Conservation (phyloP, 2,888 invertebrate species). For the Odontocolon sp. region DNA sequence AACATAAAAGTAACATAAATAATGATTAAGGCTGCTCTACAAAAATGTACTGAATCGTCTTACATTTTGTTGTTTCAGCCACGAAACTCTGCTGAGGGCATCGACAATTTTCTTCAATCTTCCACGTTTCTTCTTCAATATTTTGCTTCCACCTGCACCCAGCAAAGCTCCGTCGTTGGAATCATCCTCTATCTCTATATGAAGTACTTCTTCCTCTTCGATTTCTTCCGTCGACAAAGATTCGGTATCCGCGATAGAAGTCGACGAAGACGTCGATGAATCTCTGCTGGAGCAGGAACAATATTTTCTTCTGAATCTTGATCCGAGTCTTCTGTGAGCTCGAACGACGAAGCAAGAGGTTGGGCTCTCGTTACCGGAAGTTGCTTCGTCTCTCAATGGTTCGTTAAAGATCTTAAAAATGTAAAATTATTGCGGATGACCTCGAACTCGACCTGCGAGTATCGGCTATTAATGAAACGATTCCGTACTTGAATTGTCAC, state of each 20-base stretch:
- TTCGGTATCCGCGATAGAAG: slow-evolving; percentile 70
- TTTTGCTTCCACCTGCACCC: slow-evolving; percentile 48
- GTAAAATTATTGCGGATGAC: slow-evolving; percentile 23
- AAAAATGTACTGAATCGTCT: neutral
- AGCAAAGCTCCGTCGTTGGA: slow-evolving; percentile 53
- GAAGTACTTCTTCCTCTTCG: slow-evolving; percentile 70
- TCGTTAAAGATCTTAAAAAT: slow-evolving; percentile 71
- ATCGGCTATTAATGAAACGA: slow-evolving; percentile 15
- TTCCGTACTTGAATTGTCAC: slow-evolving; percentile 75
- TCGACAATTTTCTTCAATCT: slow-evolving; percentile 67
- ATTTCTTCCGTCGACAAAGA: slow-evolving; percentile 68
- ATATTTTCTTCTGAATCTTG: slow-evolving; percentile 57
- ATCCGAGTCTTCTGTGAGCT: slow-evolving; percentile 64
- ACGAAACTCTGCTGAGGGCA: slow-evolving; percentile 67
- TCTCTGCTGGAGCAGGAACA: slow-evolving; percentile 28
- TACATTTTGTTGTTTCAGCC: slow-evolving; percentile 65
- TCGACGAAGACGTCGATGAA: slow-evolving; percentile 63
- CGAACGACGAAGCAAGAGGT: slow-evolving; percentile 68
- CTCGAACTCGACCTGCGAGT: slow-evolving; percentile 17
- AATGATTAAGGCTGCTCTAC: neutral
- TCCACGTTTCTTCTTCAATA: slow-evolving; percentile 60
- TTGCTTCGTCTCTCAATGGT: slow-evolving; percentile 59
- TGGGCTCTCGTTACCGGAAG: slow-evolving; percentile 64
- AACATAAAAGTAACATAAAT: neutral
- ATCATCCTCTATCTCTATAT: slow-evolving; percentile 67